Conservation (phyloP, 1,140 invertebrate genomes). For the Tenebrio molitor region DNA sequence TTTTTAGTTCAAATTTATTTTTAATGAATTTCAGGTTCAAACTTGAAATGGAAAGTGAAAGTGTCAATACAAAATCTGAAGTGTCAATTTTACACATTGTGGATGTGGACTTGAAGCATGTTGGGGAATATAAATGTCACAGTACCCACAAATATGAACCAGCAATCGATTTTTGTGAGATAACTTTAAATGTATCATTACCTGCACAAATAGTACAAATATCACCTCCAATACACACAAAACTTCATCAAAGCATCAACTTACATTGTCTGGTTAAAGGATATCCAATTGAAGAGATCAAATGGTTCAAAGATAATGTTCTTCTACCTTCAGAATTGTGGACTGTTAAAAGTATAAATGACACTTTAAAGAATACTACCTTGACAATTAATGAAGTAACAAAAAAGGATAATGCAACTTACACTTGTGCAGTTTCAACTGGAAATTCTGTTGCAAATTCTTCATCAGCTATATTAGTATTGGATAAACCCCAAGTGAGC, state of each 20-base stretch:
- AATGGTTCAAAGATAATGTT: constrained; percentile 73
- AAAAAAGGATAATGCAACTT: constrained; percentile 79
- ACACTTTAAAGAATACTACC: constrained; percentile 71
- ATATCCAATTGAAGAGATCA: constrained; percentile 71
- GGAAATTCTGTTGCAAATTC: constrained; percentile 62
- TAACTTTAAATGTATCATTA: constrained; percentile 66
- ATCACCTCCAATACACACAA: constrained; percentile 67
- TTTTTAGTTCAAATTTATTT: neutral
- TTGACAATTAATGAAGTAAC: constrained; percentile 70
- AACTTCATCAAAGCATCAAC: constrained; percentile 67
- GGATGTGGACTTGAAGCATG: constrained; percentile 67
- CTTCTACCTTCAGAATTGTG: constrained; percentile 66
- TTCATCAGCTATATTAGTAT: constrained; percentile 72
- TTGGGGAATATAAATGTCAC: constrained; percentile 69
- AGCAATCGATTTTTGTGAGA: constrained; percentile 60
- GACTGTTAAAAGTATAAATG: constrained; percentile 69
- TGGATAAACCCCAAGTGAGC: constrained; percentile 78
- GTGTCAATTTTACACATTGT: constrained; percentile 64
- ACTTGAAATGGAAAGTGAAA: constrained; percentile 65
- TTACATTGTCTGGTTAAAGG: constrained; percentile 72
- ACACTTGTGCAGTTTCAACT: constrained; percentile 68
- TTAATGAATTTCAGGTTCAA: constrained; percentile 57
- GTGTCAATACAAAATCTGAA: constrained; percentile 63
- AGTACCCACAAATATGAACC: constrained; percentile 58
- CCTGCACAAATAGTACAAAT: constrained; percentile 68